These are phyloP conservation scores for Coelinius sp. DNA, from an alignment of 2,888 invertebrate genomes.

Conservation along the genomic window DNA sequence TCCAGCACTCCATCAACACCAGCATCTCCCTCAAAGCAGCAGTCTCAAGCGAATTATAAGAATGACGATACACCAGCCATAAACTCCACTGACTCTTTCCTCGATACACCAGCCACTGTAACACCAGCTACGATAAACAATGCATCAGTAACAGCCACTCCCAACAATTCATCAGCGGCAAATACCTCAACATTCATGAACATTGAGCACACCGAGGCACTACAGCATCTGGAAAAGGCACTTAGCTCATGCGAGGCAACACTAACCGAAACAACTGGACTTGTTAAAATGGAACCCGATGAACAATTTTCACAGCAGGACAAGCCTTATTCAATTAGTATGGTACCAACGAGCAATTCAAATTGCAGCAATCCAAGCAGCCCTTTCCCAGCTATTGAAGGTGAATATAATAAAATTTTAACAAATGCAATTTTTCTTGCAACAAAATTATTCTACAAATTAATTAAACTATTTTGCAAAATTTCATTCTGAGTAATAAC, in stretches of 20 bases:
- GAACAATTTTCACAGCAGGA: constrained; percentile 66
- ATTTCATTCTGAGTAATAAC: too few relatives aligned
- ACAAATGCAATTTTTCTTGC: too few relatives aligned
- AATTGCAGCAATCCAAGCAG: constrained; percentile 62
- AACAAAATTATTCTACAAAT: too few relatives aligned
- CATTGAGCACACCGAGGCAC: constrained; percentile 67
- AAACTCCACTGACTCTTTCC: constrained; percentile 35
- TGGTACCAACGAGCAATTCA: constrained; percentile 63
- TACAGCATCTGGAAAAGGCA: constrained; percentile 68
- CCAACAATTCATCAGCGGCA: constrained; percentile 49
- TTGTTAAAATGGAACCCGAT: constrained; percentile 69
- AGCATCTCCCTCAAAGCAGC: constrained; percentile 53
- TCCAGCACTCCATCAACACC: constrained; percentile 53
- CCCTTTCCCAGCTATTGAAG: constrained; percentile 68
- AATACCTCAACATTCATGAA: constrained; percentile 64
- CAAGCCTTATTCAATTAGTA: constrained; percentile 68
- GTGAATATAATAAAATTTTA: constrained; percentile 48
- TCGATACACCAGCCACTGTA: constrained; percentile 38
- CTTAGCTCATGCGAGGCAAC: constrained; percentile 68
- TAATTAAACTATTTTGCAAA: too few relatives aligned
- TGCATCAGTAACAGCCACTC: constrained; percentile 45
- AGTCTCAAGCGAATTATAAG: constrained; percentile 50
- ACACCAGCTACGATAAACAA: constrained; percentile 50
- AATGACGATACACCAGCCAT: constrained; percentile 54
- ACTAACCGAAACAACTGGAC: constrained; percentile 66